phyloP scores from a whole-genome alignment of 1,140 invertebrate genomes.

The Babylonia areolata region DNA sequence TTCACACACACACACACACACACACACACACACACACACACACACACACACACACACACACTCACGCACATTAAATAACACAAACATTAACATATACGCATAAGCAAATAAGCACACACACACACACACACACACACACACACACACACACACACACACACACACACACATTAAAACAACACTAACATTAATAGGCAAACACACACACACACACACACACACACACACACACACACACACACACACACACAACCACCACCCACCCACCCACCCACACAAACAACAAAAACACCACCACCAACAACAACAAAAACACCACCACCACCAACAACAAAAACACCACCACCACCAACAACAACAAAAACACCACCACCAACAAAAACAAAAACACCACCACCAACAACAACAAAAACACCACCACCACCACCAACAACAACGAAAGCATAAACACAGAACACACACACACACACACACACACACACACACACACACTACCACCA shows the following conservation, averaged over 20 bases:
- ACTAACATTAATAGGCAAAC: background rate
- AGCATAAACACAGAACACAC: too few species aligned
- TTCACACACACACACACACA: background rate
- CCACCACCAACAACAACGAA: too few species aligned
- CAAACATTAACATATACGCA: background rate
- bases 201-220: constrained; percentile 14
- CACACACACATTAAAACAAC: background rate
- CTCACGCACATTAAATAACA: background rate
- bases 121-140: constrained; percentile 25
- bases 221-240: constrained; percentile 14
- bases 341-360: too few species aligned
- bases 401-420: too few species aligned
- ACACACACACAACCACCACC: background rate
- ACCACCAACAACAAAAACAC: too few species aligned
- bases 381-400: too few species aligned
- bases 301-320: too few species aligned
- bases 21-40: background rate
- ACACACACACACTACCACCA: too few species aligned
- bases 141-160: constrained; percentile 26
- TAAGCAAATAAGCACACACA: constrained; percentile 1
- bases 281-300: too few species aligned
- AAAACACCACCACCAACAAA: too few species aligned
- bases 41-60: background rate
- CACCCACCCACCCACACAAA: constrained; percentile 65
- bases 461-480: too few species aligned